These are phyloP conservation scores for Megaceryle torquata DNA, from an alignment of 2,113 vertebrate genomes.

Conservation along the genomic window DNA sequence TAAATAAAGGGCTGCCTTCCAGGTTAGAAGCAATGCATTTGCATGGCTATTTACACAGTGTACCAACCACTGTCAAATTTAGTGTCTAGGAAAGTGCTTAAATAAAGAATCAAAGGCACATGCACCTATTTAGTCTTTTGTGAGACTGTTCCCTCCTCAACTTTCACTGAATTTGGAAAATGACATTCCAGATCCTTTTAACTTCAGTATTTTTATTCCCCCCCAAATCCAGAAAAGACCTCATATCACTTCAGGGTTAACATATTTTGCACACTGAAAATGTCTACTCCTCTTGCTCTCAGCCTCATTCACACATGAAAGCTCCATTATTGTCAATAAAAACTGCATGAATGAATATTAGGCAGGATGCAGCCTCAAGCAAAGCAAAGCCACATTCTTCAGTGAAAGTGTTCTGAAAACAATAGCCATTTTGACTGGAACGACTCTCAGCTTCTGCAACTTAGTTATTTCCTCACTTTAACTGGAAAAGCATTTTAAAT, in stretches of 20 bases:
- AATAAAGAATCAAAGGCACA: not conserved
- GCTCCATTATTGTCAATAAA: slow-evolving; percentile 23
- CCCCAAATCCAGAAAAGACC: no score
- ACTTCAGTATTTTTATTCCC: not conserved
- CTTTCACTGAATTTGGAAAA: not conserved
- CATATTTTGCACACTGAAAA: not conserved
- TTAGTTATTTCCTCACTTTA: slow-evolving; percentile 21
- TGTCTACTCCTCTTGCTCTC: not conserved
- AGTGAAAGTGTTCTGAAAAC: slow-evolving; percentile 58
- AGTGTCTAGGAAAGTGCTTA: not conserved
- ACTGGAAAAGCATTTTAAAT: not conserved
- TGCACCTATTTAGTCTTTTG: not conserved
- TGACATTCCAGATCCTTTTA: not conserved
- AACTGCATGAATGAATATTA: slow-evolving; percentile 29
- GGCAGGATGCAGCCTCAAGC: slow-evolving; percentile 48
- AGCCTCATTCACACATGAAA: slow-evolving; percentile 38
- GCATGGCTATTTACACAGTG: not conserved
- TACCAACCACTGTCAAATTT: not conserved
- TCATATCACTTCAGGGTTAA: not conserved
- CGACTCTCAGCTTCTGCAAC: not conserved
- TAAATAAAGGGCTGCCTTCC: not conserved
- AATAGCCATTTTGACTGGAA: slow-evolving; percentile 37
- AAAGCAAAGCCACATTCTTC: slow-evolving; percentile 53
- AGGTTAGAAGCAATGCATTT: not conserved
- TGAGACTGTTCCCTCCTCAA: not conserved